Evolutionary conservation across 2,113 vertebrate species (phyloP).

Genomic region (Charadrius vociferus): DNA sequence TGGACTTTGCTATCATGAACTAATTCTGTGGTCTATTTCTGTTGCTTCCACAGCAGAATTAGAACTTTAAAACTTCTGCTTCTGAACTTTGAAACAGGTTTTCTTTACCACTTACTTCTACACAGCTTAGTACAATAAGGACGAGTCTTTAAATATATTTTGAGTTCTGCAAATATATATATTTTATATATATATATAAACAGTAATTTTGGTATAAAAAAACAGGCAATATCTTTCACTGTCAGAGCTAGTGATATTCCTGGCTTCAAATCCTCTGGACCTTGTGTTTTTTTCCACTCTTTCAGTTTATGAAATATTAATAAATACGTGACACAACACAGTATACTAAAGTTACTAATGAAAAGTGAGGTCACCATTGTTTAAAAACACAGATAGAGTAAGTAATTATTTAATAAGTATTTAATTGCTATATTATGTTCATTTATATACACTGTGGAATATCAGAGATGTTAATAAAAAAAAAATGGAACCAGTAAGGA

Average conservation of each 20-base stretch:
- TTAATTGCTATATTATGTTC: neutral
- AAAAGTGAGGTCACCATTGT: neutral
- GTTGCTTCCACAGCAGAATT: neutral
- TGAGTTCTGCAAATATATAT: neutral
- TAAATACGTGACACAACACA: neutral
- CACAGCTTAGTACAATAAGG: neutral
- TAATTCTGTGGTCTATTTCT: neutral
- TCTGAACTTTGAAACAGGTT: neutral
- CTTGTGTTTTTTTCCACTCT: neutral
- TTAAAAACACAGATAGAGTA: neutral
- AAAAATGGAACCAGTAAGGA: neutral
- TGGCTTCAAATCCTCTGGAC: neutral
- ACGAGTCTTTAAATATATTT: neutral
- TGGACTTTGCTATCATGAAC: neutral
- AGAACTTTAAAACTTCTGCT: neutral
- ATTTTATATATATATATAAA: neutral
- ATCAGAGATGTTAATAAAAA: neutral
- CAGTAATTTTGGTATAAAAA: neutral
- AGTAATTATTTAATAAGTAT: neutral
- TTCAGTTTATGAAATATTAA: neutral
- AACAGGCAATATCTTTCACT: neutral
- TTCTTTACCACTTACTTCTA: neutral
- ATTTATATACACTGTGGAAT: neutral
- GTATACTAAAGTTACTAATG: neutral
- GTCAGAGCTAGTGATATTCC: neutral